Percentiles rank a stretch among this genome's conserved stretches.
Conservation (phyloP, 2,888 invertebrate genomes). For the Chymomyza amoena region DNA sequence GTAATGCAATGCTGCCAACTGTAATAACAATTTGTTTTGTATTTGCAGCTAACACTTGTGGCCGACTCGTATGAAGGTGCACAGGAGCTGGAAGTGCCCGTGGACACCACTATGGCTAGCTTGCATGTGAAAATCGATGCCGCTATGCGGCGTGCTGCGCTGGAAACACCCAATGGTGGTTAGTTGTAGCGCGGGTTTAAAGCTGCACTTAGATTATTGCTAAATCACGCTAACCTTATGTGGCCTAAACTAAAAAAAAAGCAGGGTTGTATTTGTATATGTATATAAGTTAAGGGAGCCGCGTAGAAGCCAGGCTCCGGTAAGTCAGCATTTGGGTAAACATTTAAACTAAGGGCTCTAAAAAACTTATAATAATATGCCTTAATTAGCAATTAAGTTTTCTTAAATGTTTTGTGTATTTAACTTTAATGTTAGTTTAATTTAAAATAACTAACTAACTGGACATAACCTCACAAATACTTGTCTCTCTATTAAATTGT, state of each 20-base stretch:
- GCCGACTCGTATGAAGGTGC: conserved; percentile 74
- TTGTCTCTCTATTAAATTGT: not conserved
- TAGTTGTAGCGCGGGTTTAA: conserved; percentile 56
- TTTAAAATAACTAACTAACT: not conserved
- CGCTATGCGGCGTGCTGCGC: conserved; percentile 74
- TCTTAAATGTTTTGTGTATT: not conserved
- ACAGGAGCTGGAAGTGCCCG: conserved; percentile 76
- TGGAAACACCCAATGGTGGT: conserved; percentile 79
- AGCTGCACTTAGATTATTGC: conserved; percentile 11
- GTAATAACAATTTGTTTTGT: not conserved
- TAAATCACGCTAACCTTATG: conserved; percentile 27
- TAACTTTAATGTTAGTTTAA: not conserved
- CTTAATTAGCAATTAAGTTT: not conserved
- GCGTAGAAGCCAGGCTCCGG: conserved; percentile 9
- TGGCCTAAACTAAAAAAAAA: conserved; percentile 5
- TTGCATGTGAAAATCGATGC: conserved; percentile 77
- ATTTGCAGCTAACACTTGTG: conserved; percentile 68
- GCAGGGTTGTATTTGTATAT: conserved; percentile 39
- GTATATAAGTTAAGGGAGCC: conserved; percentile 16
- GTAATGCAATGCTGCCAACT: not conserved
- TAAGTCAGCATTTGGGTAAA: conserved; percentile 20
- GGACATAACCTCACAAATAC: not conserved
- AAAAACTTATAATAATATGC: not conserved
- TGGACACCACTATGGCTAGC: conserved; percentile 77
- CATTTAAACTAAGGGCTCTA: not conserved